Evolutionary conservation across 2,888 invertebrate species (phyloP), one percentile per base, ranked within the genome.

Genomic region (Hemistola chrysoprasaria): DNA sequence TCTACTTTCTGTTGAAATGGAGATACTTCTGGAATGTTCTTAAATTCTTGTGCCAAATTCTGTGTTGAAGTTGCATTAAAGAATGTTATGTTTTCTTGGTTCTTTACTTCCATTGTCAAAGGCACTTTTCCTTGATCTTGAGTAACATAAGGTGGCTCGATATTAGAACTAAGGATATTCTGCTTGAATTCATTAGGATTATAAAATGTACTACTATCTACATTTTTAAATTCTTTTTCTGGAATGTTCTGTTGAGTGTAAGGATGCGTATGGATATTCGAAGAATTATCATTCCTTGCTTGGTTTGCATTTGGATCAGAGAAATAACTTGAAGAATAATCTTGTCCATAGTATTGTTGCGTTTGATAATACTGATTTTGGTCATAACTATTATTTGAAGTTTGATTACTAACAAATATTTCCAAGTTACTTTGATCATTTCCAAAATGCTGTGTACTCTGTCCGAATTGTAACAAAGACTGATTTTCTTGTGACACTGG

Each of bases 401-500:
- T n/a, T n/a, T n/a, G n/a, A n/a, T 16, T 2, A 4, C 16, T 4
- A 16, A 77, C 71, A 34, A 64, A 78, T 51, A 81, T 71, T 38
- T 78, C 76, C 29, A 80, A 67, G 45, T 60, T 72, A 11, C 58
- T 69, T 30, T 61, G 57, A 11, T 11, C 32, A 16, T n/a, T n/a
- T n/a, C 16, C 16, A 2, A 16, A 16, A 16, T 16, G 2, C 40
- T 61, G 62, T 10, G 49, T 21, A 23, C 53, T 42, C 33, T 56
- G 50, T 23, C 51, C 51, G 8, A 45, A 50, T 11, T 40, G 56
- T 7, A 50, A 38, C 53, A 60, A 59, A 43, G 62, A 39, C 1
- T 30, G 31, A 59, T 41, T 59, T 37, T 63, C 60, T 22, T 61
- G 57, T 22, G 41, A 26, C 29, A 33, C 35, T 8, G 33, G 21